Evolutionary conservation across 2,113 vertebrate species (phyloP), one percentile per base, ranked within the genome.

Genomic region (Rallus limicola): DNA sequence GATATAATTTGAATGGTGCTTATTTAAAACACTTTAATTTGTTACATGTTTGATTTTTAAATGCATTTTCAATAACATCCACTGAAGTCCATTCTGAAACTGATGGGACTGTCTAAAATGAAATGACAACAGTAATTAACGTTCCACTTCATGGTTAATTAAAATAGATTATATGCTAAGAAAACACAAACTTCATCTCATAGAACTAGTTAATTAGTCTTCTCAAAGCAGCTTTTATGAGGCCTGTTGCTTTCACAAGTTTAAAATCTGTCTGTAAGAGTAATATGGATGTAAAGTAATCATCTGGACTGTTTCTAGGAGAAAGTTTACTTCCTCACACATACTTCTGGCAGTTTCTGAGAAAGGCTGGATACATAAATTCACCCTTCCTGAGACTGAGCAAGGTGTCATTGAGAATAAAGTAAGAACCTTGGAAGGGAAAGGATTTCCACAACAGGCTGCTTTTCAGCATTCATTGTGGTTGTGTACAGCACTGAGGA

Each of bases 41-140:
- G 82, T 93, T 84, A 92, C 50, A 46, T 72, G 33, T 97, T 96
- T 91, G 85, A 96, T 95, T 96, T 90, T 96, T 68, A 97, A 96
- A 95, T 94, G 53, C 4, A 2, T 93, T 96, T 95, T 95, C 95
- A 95, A 24, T 93, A 96, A 78, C 80, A 92, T 87, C 65, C 52
- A 64, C 72, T 82, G 83, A 96, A 95, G 91, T 95, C 96, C 90
- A 52, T 96, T 96, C 84, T 85, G 75, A 94, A 95, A 96, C 64
- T 94, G 74, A 92, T 95, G 33, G 56, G 79, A 92, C 86, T 90
- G 74, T 88, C 82, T 95, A 75, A 92, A 96, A 94, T 79, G 53
- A 90, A 96, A 93, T 53, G 63, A 95, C 93, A 95, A 92, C 76
- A 88, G 33, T 92, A 96, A 97, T 96, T 97, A 95, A 84, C 42